phyloP scores from a whole-genome alignment of 2,888 invertebrate species.

The Esperia sulphurella region DNA sequence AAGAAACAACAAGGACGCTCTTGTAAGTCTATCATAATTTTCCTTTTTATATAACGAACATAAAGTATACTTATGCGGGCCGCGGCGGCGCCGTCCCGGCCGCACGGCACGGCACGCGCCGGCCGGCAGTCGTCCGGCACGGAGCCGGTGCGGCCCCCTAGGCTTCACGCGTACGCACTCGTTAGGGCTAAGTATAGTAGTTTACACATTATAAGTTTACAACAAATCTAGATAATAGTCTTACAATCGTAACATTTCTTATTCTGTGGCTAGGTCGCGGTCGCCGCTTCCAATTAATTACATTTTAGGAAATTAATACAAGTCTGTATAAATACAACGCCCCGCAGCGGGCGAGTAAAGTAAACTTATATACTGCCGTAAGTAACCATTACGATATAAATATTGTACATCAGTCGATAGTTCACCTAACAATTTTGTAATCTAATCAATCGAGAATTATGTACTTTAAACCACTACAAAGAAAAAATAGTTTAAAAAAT shows the following conservation, averaged over 20 bases:
- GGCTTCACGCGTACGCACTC: conserved; percentile 34
- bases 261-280: conserved; percentile 63
- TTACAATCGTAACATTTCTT: conserved; percentile 73
- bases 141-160: conserved; percentile 14
- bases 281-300: conserved; percentile 70
- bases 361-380: conserved; percentile 76
- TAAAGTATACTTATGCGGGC: conserved; percentile 49
- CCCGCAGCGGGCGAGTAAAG: conserved; percentile 52
- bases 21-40: conserved; percentile 78
- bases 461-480: conserved; percentile 74
- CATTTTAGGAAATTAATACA: conserved; percentile 75
- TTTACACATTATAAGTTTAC: conserved; percentile 63
- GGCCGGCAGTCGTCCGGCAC: conserved; percentile 15
- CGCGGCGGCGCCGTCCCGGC: conserved; percentile 18
- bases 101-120: conserved; percentile 10
- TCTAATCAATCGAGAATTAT: conserved; percentile 74
- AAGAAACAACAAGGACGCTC: conserved; percentile 75
- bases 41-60: conserved; percentile 75
- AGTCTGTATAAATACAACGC: conserved; percentile 63
- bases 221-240: conserved; percentile 78
- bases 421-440: conserved; percentile 76
- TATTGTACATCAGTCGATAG: conserved; percentile 79
- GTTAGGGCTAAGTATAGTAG: conserved; percentile 63
- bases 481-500: conserved; percentile 72
- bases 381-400: conserved; percentile 72